These are phyloP conservation scores for Drosophila bocki DNA, from an alignment of 1,140 invertebrate genomes.

Conservation along the genomic window DNA sequence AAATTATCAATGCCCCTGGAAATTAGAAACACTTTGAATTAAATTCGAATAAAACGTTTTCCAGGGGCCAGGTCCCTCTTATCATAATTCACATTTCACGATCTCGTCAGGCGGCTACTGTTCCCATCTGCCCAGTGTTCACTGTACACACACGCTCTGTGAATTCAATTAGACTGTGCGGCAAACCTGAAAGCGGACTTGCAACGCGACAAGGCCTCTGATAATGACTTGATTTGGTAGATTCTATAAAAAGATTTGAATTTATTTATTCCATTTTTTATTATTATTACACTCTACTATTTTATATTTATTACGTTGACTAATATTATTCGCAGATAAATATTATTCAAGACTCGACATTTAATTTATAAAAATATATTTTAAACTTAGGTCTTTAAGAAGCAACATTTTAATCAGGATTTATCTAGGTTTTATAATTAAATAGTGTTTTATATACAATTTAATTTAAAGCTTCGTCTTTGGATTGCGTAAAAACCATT, in stretches of 20 bases:
- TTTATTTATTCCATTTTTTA: not conserved
- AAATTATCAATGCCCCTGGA: constrained; percentile 55
- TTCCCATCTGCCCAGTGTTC: constrained; percentile 35
- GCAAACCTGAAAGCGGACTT: constrained; percentile 46
- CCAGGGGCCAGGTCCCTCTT: constrained; percentile 3
- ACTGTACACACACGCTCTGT: constrained; percentile 45
- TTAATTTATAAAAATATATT: not conserved
- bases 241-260: not conserved
- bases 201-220: constrained; percentile 4
- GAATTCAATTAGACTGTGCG: constrained; percentile 74
- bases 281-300: not conserved
- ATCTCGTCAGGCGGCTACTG: constrained; percentile 39
- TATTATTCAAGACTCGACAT: not conserved
- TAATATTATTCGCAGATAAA: not conserved
- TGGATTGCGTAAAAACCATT: no score
- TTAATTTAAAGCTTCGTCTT: no score
- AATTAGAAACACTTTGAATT: constrained; percentile 82
- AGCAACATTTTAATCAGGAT: no score
- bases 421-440: no score
- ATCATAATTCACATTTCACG: constrained; percentile 19
- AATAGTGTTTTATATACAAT: no score
- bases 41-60: constrained; percentile 81
- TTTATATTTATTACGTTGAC: not conserved
- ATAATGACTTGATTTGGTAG: constrained; percentile 2
- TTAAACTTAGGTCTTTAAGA: no score